Evolutionary conservation across 2,113 vertebrate genomes (phyloP).

Genomic region (Pachyramphus minor): DNA sequence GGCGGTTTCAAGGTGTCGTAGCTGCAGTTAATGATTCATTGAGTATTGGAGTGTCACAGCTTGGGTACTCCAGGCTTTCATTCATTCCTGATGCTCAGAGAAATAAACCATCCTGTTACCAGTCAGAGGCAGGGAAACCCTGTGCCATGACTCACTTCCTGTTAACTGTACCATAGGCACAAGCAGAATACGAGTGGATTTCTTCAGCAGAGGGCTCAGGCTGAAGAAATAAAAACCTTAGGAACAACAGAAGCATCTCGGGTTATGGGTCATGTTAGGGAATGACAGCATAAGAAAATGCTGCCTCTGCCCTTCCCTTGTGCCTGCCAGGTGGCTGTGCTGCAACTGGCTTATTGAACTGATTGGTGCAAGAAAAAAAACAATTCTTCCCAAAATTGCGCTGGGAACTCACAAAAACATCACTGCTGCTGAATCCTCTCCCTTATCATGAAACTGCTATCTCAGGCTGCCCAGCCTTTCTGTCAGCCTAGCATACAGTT

Average conservation of each 20-base stretch:
- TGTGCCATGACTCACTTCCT: not conserved
- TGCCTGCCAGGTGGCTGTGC: not conserved
- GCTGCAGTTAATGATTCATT: not conserved
- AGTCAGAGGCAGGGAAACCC: not conserved
- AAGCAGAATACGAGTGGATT: not conserved
- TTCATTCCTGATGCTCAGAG: slow-evolving; percentile 1
- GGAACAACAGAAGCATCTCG: not conserved
- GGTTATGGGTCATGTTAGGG: not conserved
- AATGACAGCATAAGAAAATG: not conserved
- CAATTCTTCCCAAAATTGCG: not conserved
- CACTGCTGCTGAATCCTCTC: not conserved
- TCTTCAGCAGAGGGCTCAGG: not conserved
- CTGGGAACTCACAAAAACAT: not conserved
- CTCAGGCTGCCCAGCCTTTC: not conserved
- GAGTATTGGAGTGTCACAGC: not conserved
- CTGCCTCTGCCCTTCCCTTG: not conserved
- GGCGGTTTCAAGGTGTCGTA: not conserved
- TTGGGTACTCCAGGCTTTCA: not conserved
- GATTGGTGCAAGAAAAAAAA: not conserved
- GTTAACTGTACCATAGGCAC: not conserved
- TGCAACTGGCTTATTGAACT: not conserved
- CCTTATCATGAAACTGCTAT: not conserved
- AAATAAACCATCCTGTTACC: not conserved
- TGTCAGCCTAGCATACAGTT: not conserved
- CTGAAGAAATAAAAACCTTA: not conserved